Evolutionary conservation across 2,888 invertebrate species (phyloP).

Genomic region (Heliconius sara): DNA sequence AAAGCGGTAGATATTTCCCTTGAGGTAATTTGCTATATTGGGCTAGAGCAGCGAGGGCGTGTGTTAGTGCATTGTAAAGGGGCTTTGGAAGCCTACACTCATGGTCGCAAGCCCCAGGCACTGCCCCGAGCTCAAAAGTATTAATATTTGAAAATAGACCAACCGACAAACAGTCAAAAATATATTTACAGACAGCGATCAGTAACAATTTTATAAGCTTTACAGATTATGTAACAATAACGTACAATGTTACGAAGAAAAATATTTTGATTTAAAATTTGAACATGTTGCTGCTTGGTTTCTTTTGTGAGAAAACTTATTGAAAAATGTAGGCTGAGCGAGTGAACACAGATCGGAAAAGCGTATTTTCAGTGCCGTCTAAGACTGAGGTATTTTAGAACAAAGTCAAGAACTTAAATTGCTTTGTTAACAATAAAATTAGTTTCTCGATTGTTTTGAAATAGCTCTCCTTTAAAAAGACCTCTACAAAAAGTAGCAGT

Average conservation of each 20-base stretch:
- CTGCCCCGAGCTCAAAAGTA: too few relatives aligned
- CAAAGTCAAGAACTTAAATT: slow-evolving; percentile 25
- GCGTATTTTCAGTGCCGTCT: slow-evolving; percentile 17
- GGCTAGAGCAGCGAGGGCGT: too few relatives aligned
- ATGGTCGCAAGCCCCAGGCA: too few relatives aligned
- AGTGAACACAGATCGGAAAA: slow-evolving; percentile 3
- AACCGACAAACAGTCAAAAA: too few relatives aligned
- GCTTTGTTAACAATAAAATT: slow-evolving; percentile 25
- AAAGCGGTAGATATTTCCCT: too few relatives aligned
- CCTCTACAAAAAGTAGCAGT: not conserved
- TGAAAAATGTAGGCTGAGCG: slow-evolving; percentile 3
- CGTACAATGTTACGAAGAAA: not conserved
- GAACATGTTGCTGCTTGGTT: not conserved
- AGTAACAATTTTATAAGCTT: too few relatives aligned
- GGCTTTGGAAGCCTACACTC: too few relatives aligned
- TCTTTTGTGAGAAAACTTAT: not conserved
- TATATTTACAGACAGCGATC: too few relatives aligned
- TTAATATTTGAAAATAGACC: too few relatives aligned
- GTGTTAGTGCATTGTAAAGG: too few relatives aligned
- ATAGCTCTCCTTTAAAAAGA: not conserved
- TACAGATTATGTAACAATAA: not conserved
- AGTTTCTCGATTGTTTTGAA: not conserved
- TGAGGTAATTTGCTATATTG: too few relatives aligned
- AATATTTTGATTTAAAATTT: slow-evolving; percentile 4
- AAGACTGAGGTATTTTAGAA: slow-evolving; percentile 27